These are phyloP conservation scores for Athene noctua DNA, from an alignment of 2,113 vertebrate species.

Conservation along the genomic window DNA sequence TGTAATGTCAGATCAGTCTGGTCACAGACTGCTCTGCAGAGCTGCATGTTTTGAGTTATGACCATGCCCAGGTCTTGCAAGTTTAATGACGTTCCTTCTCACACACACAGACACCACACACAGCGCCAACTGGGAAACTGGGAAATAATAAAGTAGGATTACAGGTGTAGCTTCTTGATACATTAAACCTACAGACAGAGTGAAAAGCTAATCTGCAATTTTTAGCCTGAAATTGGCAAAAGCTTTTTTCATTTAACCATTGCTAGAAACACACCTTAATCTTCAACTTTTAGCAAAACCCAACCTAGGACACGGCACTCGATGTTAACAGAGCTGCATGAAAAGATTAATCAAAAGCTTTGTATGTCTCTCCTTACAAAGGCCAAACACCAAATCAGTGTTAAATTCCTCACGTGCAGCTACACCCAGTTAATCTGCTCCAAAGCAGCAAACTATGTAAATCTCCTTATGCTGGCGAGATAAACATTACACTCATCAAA, in stretches of 20 bases:
- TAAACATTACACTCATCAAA: constrained; percentile 62
- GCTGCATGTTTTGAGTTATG: background rate
- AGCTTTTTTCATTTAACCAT: background rate
- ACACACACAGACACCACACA: background rate
- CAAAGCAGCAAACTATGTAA: constrained; percentile 73
- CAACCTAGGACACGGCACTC: background rate
- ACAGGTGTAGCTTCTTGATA: background rate
- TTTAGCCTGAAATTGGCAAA: background rate
- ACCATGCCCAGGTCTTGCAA: background rate
- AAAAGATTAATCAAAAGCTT: constrained; percentile 64
- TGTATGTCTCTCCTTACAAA: constrained; percentile 41
- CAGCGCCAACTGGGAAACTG: background rate
- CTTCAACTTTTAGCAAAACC: constrained; percentile 37
- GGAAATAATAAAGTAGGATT: background rate
- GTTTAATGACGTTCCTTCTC: background rate
- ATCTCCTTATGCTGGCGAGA: constrained; percentile 62
- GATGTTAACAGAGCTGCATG: constrained; percentile 25
- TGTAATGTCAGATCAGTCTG: background rate
- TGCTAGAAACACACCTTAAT: background rate
- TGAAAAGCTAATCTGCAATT: background rate
- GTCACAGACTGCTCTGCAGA: background rate
- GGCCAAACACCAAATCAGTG: constrained; percentile 69
- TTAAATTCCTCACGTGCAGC: constrained; percentile 74
- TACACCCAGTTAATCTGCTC: constrained; percentile 74
- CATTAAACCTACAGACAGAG: background rate